These are phyloP conservation scores for Saccostrea echinata DNA, from an alignment of 1,140 invertebrate genomes.

Conservation along the genomic window DNA sequence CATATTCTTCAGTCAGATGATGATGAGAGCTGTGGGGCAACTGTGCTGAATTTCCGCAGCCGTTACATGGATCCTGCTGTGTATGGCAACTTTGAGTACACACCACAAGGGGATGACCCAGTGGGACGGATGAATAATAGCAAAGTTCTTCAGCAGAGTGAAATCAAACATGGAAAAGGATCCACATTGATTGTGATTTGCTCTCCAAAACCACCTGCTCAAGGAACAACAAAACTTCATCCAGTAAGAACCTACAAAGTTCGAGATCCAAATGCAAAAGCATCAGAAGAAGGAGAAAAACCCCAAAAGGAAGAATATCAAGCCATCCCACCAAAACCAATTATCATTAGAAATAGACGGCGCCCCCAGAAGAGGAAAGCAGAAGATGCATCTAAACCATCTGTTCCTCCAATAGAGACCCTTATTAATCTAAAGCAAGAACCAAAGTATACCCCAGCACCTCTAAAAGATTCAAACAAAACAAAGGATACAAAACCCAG, in stretches of 20 bases:
- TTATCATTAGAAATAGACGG: constrained; percentile 9
- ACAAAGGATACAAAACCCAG: constrained; percentile 32
- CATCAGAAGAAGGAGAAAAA: constrained; percentile 45
- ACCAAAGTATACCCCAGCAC: constrained; percentile 16
- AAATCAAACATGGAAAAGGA: constrained; percentile 66
- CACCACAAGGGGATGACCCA: constrained; percentile 54
- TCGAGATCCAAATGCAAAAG: constrained; percentile 54
- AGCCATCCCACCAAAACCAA: constrained; percentile 1
- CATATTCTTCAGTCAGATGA: constrained; percentile 57
- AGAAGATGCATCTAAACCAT: not conserved
- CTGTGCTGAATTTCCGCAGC: constrained; percentile 58
- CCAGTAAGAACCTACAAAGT: constrained; percentile 54
- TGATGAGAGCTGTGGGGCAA: constrained; percentile 50
- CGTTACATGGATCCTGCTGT: constrained; percentile 61
- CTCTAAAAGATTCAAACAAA: constrained; percentile 12
- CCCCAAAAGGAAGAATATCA: constrained; percentile 45
- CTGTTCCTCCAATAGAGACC: constrained; percentile 24
- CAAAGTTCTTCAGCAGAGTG: constrained; percentile 68
- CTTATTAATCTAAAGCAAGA: constrained; percentile 5
- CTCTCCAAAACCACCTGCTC: constrained; percentile 54
- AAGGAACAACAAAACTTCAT: constrained; percentile 37
- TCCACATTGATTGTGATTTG: constrained; percentile 71
- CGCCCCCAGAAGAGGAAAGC: constrained; percentile 11
- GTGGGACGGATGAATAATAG: constrained; percentile 67
- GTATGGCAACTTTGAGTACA: constrained; percentile 58